Base-by-base conservation (phyloP, 2,113 vertebrate genomes). In the Indicator maculatus region DNA sequence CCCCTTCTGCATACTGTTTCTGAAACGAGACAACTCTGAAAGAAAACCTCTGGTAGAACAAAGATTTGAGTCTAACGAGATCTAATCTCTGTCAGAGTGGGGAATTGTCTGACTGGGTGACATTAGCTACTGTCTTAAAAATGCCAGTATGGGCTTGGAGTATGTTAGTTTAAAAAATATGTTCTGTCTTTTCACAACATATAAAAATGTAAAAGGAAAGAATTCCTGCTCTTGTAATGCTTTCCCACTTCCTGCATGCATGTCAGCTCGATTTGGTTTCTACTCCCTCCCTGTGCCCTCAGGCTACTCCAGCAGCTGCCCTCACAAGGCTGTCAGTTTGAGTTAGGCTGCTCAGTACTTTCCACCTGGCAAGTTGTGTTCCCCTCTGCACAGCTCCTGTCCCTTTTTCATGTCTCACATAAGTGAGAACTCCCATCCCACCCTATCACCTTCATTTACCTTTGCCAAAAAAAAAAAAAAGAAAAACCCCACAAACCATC, bases 341-440 rank as follows among this genome's bases (percentile, higher is more conserved):
- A 86, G 73, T 95, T 82, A 95, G 56, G 71, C 79, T 91, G 76
- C 87, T 91, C 67, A 31, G 41, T 8, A 11, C 83, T 45, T 88
- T 83, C n/a, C 39, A 8, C 75, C 81, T 92, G 88, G 76, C 88
- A 95, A 66, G 50, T 33, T 14, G 11, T 44, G 67, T 56, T 91
- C 69, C 72, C 67, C 89, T 75, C 83, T 70, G 81, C 86, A 74
- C 86, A 27, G 17, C n/a, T 60, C 61, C 2, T 21, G 1, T 41
- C 67, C 58, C 52, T 59, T n/a, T 36, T 31, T 21, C 27, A 76
- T 79, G n/a, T 38, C 67, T 82, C 65, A 44, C 14, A 2, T 28
- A 36, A 73, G 17, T 58, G 63, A 91, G 81, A 93, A 36, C 59
- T 89, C 66, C 47, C 47, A 19, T 61, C 76, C 52, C 41, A 86